A percentile compares a stretch with the other conserved stretches of the same genome.
phyloP scores from a whole-genome alignment of 2,113 vertebrate species.

The Etheostoma cragini region DNA sequence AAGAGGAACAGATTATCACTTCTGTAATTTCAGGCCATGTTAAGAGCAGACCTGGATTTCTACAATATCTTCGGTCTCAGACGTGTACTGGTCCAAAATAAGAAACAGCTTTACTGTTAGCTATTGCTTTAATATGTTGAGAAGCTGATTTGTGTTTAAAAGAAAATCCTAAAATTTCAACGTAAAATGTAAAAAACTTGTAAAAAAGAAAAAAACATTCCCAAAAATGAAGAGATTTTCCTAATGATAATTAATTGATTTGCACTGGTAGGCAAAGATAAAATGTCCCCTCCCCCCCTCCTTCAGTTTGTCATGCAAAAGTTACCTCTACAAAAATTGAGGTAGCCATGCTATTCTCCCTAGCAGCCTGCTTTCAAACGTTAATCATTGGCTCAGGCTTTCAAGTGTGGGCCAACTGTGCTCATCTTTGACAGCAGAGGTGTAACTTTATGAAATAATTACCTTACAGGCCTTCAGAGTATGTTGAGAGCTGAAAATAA shows the following conservation, averaged over 20 bases:
- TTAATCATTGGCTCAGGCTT: conserved; percentile 72
- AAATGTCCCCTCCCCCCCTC: conserved; percentile 29
- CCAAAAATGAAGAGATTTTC: not conserved
- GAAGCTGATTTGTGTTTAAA: not conserved
- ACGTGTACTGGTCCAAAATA: not conserved
- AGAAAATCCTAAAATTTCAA: not conserved
- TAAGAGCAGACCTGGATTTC: not conserved
- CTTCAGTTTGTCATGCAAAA: conserved; percentile 50
- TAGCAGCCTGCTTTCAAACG: conserved; percentile 62
- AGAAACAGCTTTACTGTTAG: not conserved
- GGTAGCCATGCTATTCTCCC: conserved; percentile 52
- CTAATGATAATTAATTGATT: conserved; percentile 45
- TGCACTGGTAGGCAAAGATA: conserved; percentile 11
- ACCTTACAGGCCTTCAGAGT: conserved; percentile 73
- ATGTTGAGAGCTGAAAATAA: conserved; percentile 82
- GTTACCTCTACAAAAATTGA: conserved; percentile 58
- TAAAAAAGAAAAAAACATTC: conserved; percentile 24
- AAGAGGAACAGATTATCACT: not conserved
- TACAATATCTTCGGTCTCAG: not conserved
- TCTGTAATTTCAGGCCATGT: not conserved
- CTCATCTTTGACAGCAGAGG: conserved; percentile 73
- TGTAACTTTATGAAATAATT: conserved; percentile 84
- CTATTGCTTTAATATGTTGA: conserved; percentile 10
- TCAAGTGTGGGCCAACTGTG: conserved; percentile 72
- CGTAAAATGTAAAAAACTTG: not conserved